Evolutionary conservation across 1,140 invertebrate genomes (phyloP).

Genomic region (Cepaea nemoralis): DNA sequence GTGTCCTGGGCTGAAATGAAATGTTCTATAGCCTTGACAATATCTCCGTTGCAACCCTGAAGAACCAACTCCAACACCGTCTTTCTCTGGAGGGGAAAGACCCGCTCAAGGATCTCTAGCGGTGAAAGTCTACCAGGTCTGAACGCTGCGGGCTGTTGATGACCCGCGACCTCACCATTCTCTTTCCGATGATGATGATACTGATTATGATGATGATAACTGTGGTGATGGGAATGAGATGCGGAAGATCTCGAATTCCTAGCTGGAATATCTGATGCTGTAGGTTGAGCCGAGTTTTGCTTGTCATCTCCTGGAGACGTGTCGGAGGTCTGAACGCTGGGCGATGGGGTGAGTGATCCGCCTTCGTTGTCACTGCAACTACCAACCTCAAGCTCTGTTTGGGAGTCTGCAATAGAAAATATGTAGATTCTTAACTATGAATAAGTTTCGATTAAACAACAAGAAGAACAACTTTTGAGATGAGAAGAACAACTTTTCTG

Average conservation of each 20-base stretch:
- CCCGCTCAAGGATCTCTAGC: conserved; percentile 85
- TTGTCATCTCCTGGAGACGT: background rate
- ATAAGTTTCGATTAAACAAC: too few species aligned
- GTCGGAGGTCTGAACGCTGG: background rate
- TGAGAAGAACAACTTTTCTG: too few species aligned
- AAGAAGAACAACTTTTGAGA: too few species aligned
- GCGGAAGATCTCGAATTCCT: background rate
- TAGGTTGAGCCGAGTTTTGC: background rate
- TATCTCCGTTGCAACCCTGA: conserved; percentile 86
- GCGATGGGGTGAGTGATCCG: conserved; percentile 25
- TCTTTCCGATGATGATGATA: background rate
- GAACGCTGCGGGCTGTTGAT: conserved; percentile 43
- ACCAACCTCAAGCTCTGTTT: conserved; percentile 44
- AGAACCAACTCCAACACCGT: conserved; percentile 89
- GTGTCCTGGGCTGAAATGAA: conserved; percentile 73
- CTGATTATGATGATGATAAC: background rate
- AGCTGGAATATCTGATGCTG: background rate
- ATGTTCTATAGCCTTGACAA: conserved; percentile 84
- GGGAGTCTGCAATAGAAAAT: conserved; percentile 35
- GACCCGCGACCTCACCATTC: background rate
- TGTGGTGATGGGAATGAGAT: background rate
- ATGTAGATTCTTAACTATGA: background rate
- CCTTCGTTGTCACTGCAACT: conserved; percentile 47
- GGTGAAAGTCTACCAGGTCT: conserved; percentile 75
- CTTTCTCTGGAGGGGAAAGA: conserved; percentile 88